phyloP scores from a whole-genome alignment of 2,797 vertebrate genomes.

The Babyrousa celebensis region DNA sequence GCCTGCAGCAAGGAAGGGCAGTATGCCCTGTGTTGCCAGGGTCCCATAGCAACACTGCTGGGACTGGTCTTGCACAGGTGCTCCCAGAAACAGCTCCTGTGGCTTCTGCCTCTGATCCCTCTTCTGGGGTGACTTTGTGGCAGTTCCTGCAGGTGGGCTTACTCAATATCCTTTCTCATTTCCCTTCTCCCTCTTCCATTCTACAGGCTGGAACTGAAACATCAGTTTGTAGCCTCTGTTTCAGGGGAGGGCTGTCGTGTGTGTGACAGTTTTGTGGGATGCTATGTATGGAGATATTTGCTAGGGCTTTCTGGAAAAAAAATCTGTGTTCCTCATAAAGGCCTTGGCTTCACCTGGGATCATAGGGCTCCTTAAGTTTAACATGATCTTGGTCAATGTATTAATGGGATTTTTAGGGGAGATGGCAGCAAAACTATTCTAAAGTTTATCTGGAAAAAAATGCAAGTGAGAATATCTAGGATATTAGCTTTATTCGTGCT shows the following conservation, averaged over 20 bases:
- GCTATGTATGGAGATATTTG: conserved; percentile 32
- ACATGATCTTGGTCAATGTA: not conserved
- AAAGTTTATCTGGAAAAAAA: conserved; percentile 35
- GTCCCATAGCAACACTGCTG: not conserved
- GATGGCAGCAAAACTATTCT: conserved; percentile 30
- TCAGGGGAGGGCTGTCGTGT: not conserved
- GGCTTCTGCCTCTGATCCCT: not conserved
- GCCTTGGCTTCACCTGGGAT: not conserved
- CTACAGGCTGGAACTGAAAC: conserved; percentile 25
- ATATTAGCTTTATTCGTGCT: conserved; percentile 49
- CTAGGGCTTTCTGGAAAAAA: conserved; percentile 5
- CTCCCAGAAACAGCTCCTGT: not conserved
- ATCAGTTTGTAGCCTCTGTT: not conserved
- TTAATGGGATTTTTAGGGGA: not conserved
- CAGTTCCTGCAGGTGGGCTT: not conserved
- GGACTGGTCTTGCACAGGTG: not conserved
- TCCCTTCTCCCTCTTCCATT: not conserved
- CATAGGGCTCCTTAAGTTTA: conserved; percentile 5
- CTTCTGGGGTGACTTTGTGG: not conserved
- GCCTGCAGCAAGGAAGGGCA: not conserved
- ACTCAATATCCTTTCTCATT: not conserved
- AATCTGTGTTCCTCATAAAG: conserved; percentile 46
- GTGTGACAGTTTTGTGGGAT: not conserved
- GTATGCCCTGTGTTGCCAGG: not conserved
- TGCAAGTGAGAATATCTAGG: conserved; percentile 31